Conservation (phyloP, 2,113 vertebrate genomes). For the Anolis carolinensis region DNA sequence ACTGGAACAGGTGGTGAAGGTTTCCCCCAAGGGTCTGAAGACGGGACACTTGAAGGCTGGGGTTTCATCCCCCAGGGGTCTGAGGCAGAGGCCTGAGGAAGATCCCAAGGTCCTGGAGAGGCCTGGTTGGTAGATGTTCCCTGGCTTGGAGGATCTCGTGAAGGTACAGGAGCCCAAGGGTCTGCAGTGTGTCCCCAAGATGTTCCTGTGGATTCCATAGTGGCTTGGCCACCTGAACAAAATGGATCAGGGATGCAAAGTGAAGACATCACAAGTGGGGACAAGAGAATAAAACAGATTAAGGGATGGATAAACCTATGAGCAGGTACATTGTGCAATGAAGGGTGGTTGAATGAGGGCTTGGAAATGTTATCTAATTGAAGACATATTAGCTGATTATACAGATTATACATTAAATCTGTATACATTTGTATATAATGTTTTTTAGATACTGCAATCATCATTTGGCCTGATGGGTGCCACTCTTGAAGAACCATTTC, state of each 20-base stretch:
- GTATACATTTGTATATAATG: background rate
- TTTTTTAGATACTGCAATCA: background rate
- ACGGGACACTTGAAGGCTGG: conserved; percentile 58
- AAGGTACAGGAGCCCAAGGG: conserved; percentile 73
- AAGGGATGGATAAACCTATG: background rate
- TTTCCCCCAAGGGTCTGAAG: conserved; percentile 70
- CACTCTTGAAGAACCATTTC: background rate
- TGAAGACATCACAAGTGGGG: background rate
- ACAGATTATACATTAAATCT: background rate
- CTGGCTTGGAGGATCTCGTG: conserved; percentile 64
- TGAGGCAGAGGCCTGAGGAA: conserved; percentile 70
- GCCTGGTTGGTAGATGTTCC: conserved; percentile 58
- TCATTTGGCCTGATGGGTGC: too few relatives aligned
- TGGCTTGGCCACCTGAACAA: conserved; percentile 72
- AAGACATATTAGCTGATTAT: background rate
- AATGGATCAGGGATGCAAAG: background rate
- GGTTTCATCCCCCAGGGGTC: conserved; percentile 76
- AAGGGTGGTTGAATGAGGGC: background rate
- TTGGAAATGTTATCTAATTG: background rate
- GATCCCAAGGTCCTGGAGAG: conserved; percentile 68
- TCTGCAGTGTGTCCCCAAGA: conserved; percentile 71
- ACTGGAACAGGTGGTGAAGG: conserved; percentile 58
- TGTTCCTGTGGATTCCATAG: conserved; percentile 64
- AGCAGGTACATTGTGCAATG: background rate
- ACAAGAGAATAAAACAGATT: rapidly evolving